Percentiles rank a stretch among this genome's conserved stretches.
These are phyloP conservation scores for Macrosoma leucophasiata DNA, from an alignment of 2,888 invertebrate species.

Conservation along the genomic window DNA sequence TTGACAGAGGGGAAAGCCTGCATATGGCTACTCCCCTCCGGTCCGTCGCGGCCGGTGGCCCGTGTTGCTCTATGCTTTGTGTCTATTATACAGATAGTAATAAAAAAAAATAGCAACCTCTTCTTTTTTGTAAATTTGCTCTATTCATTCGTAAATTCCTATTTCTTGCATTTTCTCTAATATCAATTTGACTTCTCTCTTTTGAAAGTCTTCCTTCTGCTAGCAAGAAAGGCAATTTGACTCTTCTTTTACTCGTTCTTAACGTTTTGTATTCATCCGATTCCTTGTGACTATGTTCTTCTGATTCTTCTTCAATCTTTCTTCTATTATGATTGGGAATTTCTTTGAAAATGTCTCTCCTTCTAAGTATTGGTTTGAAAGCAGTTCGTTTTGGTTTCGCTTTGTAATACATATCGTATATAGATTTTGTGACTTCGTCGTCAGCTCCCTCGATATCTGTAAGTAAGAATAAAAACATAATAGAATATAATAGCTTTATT, in stretches of 20 bases:
- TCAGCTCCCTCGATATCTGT: slow-evolving; percentile 31
- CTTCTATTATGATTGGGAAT: slow-evolving; percentile 20
- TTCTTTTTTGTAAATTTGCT: too few species aligned
- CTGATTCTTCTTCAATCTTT: slow-evolving; percentile 20
- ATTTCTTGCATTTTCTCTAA: too few species aligned
- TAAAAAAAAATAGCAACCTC: too few species aligned
- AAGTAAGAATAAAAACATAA: slow-evolving; percentile 14
- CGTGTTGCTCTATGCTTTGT: too few species aligned
- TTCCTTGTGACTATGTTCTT: slow-evolving; percentile 2
- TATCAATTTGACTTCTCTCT: too few species aligned
- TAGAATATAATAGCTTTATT: not conserved
- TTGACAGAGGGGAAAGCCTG: too few species aligned
- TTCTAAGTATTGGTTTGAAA: slow-evolving; percentile 22
- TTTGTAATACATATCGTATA: slow-evolving; percentile 64
- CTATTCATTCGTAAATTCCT: too few species aligned
- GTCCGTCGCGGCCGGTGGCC: too few species aligned
- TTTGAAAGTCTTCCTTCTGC: slow-evolving; percentile 23
- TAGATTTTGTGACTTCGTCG: slow-evolving; percentile 58
- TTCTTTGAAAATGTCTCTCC: slow-evolving; percentile 22
- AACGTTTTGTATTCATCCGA: slow-evolving; percentile 4
- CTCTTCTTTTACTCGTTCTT: slow-evolving; percentile 11
- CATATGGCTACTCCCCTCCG: too few species aligned
- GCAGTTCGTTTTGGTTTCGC: slow-evolving; percentile 21
- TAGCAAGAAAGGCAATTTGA: slow-evolving; percentile 30
- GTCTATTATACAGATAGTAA: too few species aligned